Evolutionary conservation across 2,888 invertebrate species (phyloP), one percentile per base, ranked within the genome.

Genomic region (Lydus trimaculatus): DNA sequence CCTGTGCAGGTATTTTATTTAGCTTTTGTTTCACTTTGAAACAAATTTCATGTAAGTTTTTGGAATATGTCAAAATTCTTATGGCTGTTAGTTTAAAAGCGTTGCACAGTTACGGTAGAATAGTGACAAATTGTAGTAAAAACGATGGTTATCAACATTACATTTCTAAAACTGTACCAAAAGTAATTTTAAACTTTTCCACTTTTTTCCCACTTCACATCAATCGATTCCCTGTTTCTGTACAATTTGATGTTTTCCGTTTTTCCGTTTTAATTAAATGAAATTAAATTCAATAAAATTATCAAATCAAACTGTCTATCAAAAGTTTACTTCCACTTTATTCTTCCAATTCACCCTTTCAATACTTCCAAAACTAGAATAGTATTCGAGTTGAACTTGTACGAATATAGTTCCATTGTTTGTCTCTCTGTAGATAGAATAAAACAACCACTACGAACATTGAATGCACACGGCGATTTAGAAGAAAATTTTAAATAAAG

Each of bases 111-210:
- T 66, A 64, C 69, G 67, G 71, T 67, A 71, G 73, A 72, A 63
- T 61, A 71, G 73, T 76, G 73, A 76, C 76, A 75, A 76, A 76
- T 76, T 73, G 70, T 63, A 43, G 69, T 69, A 72, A 73, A 75
- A 74, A 70, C 72, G 65, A 43, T 60, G 63, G 64, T 70, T 70
- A 70, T 67, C 67, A 67, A 70, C 67, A 65, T 68, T 66, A 20
- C 17, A 33, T 20, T 60, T 60, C 20, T 15, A 20, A 60, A 31
- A 60, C 23, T 36, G 48, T 67, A 66, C 67, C 61, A 17, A 56
- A 65, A 71, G 71, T 66, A 71, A 71, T 71, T 71, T 64, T 61
- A 13, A 68, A 68, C 43, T 67, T 71, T 71, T 48, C 11, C 61
- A 61, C 17, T 61, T 20, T 20, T 36, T 33, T 8, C 0, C 33